Evolutionary conservation across 1,140 invertebrate species (phyloP).

Genomic region (Papilio glaucus): DNA sequence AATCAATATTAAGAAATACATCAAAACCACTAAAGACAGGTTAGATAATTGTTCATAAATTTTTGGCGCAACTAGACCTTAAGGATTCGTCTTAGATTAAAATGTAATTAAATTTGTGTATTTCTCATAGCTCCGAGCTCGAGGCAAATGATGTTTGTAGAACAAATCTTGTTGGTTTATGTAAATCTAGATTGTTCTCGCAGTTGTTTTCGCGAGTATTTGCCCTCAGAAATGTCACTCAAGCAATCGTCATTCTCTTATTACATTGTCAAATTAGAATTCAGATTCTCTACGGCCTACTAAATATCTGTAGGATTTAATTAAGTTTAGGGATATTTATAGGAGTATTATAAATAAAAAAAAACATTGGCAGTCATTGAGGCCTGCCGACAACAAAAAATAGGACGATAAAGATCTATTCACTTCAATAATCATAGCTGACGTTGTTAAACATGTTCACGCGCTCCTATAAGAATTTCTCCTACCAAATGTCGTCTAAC

Average conservation of each 20-base stretch:
- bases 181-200: background rate
- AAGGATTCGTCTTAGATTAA: background rate
- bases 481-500: too few species aligned
- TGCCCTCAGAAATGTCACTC: background rate
- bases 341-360: too few species aligned
- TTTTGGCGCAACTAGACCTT: background rate
- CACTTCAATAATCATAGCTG: too few species aligned
- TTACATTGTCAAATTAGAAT: slow-evolving; percentile 8
- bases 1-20: too few species aligned
- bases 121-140: background rate
- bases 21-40: too few species aligned
- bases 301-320: background rate
- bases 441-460: too few species aligned
- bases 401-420: too few species aligned
- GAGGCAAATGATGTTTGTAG: background rate
- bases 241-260: background rate
- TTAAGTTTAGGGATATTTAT: too few species aligned
- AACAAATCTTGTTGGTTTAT: slow-evolving; percentile 20
- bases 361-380: too few species aligned
- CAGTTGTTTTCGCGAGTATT: background rate
- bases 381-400: too few species aligned
- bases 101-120: background rate
- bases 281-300: background rate
- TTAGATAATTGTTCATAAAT: background rate
- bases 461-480: too few species aligned